Conservation (phyloP, 2,797 vertebrate species). For the Ispidina lecontei region DNA sequence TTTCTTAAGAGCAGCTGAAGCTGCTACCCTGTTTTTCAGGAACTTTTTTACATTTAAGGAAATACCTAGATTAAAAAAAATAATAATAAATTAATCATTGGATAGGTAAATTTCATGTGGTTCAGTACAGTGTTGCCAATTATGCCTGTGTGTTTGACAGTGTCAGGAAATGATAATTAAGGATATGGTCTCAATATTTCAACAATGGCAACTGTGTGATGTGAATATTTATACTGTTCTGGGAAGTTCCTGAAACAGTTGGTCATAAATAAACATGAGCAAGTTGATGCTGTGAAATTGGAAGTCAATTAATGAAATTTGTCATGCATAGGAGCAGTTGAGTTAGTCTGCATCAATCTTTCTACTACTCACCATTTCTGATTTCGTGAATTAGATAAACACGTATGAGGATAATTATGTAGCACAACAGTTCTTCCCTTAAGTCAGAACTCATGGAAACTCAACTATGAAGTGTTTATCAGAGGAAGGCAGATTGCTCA, state of each 20-base stretch:
- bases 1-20: background rate
- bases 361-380: background rate
- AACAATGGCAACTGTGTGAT: conserved; percentile 29
- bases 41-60: background rate
- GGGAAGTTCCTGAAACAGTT: conserved; percentile 51
- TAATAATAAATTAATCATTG: no score
- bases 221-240: conserved; percentile 41
- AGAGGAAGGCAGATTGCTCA: background rate
- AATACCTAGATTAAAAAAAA: background rate
- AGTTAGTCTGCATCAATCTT: conserved; percentile 1
- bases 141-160: conserved; percentile 38
- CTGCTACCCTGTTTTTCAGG: background rate
- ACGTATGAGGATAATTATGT: background rate
- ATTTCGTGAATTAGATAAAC: conserved; percentile 7
- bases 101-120: background rate
- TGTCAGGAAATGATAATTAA: conserved; percentile 54
- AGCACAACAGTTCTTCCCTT: background rate
- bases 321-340: conserved; percentile 18
- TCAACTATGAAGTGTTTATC: background rate
- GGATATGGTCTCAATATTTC: conserved; percentile 34
- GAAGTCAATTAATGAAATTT: conserved; percentile 60
- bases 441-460: background rate
- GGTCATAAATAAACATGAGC: conserved; percentile 68
- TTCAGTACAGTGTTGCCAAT: conserved; percentile 16
- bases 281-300: conserved; percentile 4